Percentiles rank a stretch among this genome's conserved stretches.
Evolutionary conservation across 2,888 invertebrate genomes (phyloP).

Genomic region (Graphium colonna): DNA sequence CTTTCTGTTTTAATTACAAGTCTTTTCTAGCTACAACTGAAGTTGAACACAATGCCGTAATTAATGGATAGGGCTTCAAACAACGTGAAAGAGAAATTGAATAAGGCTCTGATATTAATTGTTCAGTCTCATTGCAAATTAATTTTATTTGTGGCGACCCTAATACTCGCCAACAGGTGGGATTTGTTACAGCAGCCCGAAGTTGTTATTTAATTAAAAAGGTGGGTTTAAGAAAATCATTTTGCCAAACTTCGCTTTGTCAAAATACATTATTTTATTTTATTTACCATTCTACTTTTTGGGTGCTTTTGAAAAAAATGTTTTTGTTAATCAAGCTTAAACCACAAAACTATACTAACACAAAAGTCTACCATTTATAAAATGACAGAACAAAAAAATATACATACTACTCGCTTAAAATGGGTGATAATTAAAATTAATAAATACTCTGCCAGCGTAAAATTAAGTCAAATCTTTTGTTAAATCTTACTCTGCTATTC

Average conservation of each 20-base stretch:
- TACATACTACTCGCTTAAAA: too few relatives aligned
- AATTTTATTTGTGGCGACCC: conserved; percentile 13
- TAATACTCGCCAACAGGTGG: conserved; percentile 13
- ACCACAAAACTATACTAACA: too few relatives aligned
- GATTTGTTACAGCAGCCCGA: conserved; percentile 6
- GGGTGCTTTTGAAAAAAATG: too few relatives aligned
- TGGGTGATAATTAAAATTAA: too few relatives aligned
- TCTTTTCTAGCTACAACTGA: neutral
- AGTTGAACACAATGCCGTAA: neutral
- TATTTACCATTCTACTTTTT: neutral
- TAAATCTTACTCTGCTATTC: too few relatives aligned
- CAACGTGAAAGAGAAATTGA: conserved; percentile 8
- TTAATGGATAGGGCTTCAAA: neutral
- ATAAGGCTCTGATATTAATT: conserved; percentile 9
- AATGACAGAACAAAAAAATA: too few relatives aligned
- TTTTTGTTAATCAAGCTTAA: too few relatives aligned
- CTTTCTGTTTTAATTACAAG: neutral
- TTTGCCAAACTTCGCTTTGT: neutral
- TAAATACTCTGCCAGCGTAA: too few relatives aligned
- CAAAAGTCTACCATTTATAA: too few relatives aligned
- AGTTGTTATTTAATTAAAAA: conserved; percentile 15
- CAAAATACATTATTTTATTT: conserved; percentile 1
- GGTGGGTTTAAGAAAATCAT: neutral
- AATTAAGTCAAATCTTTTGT: too few relatives aligned
- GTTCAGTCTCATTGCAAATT: conserved; percentile 10